These are phyloP conservation scores for Choristoneura fumiferana DNA, from an alignment of 1,140 invertebrate species.

Conservation along the genomic window DNA sequence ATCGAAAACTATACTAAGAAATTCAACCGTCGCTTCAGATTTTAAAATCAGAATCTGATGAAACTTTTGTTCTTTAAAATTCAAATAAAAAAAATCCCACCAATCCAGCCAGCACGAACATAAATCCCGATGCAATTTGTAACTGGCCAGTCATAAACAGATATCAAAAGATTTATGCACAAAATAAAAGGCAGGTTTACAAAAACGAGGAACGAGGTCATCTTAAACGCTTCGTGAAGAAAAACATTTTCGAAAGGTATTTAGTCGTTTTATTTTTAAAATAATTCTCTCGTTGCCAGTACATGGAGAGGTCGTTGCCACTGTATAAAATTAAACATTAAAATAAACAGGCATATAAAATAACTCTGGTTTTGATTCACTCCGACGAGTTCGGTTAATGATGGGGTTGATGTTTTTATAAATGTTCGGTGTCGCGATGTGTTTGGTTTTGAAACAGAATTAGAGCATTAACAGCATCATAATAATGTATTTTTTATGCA, in stretches of 20 bases:
- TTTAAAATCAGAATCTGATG: too few relatives aligned
- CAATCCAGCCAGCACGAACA: neutral
- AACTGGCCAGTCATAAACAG: conserved; percentile 6
- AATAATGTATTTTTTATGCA: too few relatives aligned
- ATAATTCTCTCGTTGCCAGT: conserved; percentile 39
- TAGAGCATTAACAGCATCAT: too few relatives aligned
- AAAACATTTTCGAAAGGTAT: conserved; percentile 44
- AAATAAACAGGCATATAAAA: conserved; percentile 70
- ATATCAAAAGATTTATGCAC: conserved; percentile 12
- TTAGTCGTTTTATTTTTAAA: conserved; percentile 37
- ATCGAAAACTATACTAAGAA: too few relatives aligned
- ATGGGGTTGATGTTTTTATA: conserved; percentile 42
- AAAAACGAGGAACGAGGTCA: conserved; percentile 16
- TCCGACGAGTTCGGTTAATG: conserved; percentile 26
- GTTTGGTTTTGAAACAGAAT: conserved; percentile 13
- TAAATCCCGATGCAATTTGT: conserved; percentile 5
- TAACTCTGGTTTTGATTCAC: conserved; percentile 57
- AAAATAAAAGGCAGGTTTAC: conserved; percentile 6
- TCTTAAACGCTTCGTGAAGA: neutral
- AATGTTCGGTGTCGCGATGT: conserved; percentile 32
- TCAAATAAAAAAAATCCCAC: too few relatives aligned
- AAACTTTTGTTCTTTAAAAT: too few relatives aligned
- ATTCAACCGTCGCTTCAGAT: too few relatives aligned
- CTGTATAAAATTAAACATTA: conserved; percentile 71
- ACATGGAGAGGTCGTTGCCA: conserved; percentile 54